Evolutionary conservation across 2,797 vertebrate genomes (phyloP), one percentile per base, ranked within the genome.

Genomic region (Esox masquinongy): DNA sequence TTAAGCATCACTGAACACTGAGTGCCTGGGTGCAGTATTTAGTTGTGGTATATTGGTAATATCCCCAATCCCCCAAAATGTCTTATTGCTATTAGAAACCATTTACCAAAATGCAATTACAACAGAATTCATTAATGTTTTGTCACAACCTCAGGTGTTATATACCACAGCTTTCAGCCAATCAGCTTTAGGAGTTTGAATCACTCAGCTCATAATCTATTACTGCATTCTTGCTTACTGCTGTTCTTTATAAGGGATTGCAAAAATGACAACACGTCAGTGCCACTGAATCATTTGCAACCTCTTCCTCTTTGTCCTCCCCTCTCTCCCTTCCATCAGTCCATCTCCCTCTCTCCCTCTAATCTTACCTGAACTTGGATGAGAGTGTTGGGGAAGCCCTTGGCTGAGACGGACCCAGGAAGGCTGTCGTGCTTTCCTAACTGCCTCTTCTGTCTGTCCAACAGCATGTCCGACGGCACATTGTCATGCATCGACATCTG

Each of bases 351-450:
- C 51, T 19, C 17, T 53, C 5, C 8, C 51, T 56, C 19, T 26
- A 39, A 29, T 31, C 4, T 14, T 87, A 94, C 93, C 90, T 93
- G n/a, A 56, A 56, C 6, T 56, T 56, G 94, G 84, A 93, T 90
- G 78, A 94, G 88, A 70, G 88, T 88, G 76, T 94, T 93, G 17
- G 94, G 93, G 77, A 88, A 93, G 74, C 93, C 93, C 89, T 85
- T 94, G 80, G 83, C 91, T 49, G 92, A 82, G 83, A 93, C 56
- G 6, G 90, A 75, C 77, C 94, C 94, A 0, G 93, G 92, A 80
- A 79, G 82, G 77, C 80, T 83, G 82, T 80, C 53, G 53, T 88
- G 90, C 81, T 82, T 90, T 78, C 92, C 92, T 83, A 87, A 51
- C 81, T 93, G 89, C 77, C 90, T 91, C 84, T 84, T 91, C 79